These are phyloP conservation scores for Phrynocephalus versicolor DNA, from an alignment of 2,113 vertebrate species.

Conservation along the genomic window DNA sequence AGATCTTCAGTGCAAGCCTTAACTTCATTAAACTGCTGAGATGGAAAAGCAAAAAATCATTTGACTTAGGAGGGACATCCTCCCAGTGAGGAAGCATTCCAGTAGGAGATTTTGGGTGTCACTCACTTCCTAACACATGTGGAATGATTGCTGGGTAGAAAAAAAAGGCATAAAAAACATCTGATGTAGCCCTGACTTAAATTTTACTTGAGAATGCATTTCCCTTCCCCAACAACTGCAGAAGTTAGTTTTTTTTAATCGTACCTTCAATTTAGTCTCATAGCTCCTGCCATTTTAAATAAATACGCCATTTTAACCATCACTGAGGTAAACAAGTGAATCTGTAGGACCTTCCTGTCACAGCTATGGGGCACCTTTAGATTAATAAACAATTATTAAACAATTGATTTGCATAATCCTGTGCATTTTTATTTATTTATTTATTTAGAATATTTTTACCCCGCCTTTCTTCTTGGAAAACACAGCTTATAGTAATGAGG, in stretches of 20 bases:
- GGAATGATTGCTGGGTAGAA: not conserved
- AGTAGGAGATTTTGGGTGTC: not conserved
- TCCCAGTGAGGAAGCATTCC: conserved; percentile 38
- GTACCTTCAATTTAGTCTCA: not conserved
- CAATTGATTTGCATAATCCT: not conserved
- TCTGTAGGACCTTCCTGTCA: no score
- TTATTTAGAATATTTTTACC: no score
- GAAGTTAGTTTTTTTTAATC: not conserved
- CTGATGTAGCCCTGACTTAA: not conserved
- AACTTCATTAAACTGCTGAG: conserved; percentile 85
- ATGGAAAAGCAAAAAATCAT: conserved; percentile 85
- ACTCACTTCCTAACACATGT: not conserved
- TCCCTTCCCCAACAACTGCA: not conserved
- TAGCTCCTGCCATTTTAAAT: not conserved
- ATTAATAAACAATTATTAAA: not conserved
- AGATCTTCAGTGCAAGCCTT: conserved; percentile 85
- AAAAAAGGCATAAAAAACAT: not conserved
- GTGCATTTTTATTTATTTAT: not conserved
- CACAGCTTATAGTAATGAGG: no score
- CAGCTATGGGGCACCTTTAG: not conserved
- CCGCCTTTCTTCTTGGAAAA: no score
- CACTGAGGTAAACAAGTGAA: not conserved
- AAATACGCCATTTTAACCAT: not conserved
- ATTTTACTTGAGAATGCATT: not conserved
- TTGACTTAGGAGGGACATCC: conserved; percentile 72